Base-by-base conservation (phyloP, 2,113 vertebrate species). In the Noturus placidus region DNA sequence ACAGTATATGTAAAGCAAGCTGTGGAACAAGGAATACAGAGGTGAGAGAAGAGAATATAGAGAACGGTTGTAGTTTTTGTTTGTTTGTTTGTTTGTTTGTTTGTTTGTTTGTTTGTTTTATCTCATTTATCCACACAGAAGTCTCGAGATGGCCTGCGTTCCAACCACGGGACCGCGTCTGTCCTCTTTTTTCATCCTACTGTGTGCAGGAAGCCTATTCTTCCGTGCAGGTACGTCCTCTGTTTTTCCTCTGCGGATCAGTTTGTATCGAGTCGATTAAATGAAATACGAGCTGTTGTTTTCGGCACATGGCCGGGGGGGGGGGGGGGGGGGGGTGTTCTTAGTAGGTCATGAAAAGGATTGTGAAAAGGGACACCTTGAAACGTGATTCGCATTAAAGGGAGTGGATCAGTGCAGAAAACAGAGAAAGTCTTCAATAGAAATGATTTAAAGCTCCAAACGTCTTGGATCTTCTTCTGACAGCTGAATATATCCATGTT, bases 141-240 rank as follows among this genome's bases (percentile, higher is more conserved):
- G 11, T 85, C 83, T n/a, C 5, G 65, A 61, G 59, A 46, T 61
- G 74, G 19, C 22, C 57, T 35, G 52, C 3, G 27, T 70, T 79
- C 74, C 5, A 22, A 30, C 9, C 33, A 33, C 33, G 11, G 72
- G 69, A 11, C 38, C 35, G 30, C 56, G 69, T 33, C 59, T 59
- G 2, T 59, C 56, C 30, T 30, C 69, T 54, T 61, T 52, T 54
- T 61, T 83, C 85, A 10, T 85, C 69, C 35, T 85, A 33, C 57
- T 86, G 59, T 63, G 69, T 79, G 77, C 10, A 27, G 52, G 50
- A 33, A 30, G 38, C 1, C 14, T 85, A 35, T 61, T 77, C 17
- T 54, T 87, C 82, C 63, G 65, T 20, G 20, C 85, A 83, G 84
- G 89, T 90, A 77, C 20, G 69, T 82, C 82, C 85, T 65, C 57